Percentiles rank a stretch among this genome's conserved stretches.
These are phyloP conservation scores for Phallusia fumigata DNA, from an alignment of 23 tunicate genomes.

Conservation along the genomic window DNA sequence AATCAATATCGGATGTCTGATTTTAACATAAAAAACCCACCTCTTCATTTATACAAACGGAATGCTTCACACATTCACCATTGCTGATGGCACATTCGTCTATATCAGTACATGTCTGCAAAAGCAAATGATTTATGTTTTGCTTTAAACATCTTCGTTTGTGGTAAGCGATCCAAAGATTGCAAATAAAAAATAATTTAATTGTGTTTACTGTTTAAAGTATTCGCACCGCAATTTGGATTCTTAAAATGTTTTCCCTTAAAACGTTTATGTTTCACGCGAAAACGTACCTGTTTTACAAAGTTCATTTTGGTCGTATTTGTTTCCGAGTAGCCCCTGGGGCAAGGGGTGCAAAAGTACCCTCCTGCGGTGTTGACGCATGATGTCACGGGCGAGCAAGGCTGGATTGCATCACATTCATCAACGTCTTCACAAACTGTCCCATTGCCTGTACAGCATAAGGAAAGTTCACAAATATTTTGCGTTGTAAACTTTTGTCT, in stretches of 20 bases:
- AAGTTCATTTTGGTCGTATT: not conserved
- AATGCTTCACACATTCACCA: slow-evolving; percentile 56
- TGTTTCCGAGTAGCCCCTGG: slow-evolving; percentile 50
- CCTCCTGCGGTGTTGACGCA: slow-evolving; percentile 64
- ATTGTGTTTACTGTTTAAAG: no score
- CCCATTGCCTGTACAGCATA: not conserved
- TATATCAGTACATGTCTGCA: slow-evolving; percentile 62
- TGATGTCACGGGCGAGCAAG: slow-evolving; percentile 38
- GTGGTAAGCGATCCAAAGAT: no score
- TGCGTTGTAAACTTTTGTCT: not conserved
- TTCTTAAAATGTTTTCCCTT: no score
- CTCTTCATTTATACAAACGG: slow-evolving; percentile 52
- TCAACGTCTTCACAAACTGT: not conserved
- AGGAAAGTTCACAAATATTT: no score
- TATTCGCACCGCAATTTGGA: no score
- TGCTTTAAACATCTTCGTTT: not conserved
- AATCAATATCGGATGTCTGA: not conserved
- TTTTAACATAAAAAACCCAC: slow-evolving; percentile 19
- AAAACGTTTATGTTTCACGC: no score
- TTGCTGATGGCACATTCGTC: slow-evolving; percentile 61
- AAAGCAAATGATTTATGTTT: no score
- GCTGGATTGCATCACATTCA: not conserved
- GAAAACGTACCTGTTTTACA: not conserved
- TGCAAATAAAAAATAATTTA: no score
- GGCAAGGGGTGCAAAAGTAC: slow-evolving; percentile 63